Conservation (phyloP, 2,888 invertebrate species). For the Phragmatobia fuliginosa region DNA sequence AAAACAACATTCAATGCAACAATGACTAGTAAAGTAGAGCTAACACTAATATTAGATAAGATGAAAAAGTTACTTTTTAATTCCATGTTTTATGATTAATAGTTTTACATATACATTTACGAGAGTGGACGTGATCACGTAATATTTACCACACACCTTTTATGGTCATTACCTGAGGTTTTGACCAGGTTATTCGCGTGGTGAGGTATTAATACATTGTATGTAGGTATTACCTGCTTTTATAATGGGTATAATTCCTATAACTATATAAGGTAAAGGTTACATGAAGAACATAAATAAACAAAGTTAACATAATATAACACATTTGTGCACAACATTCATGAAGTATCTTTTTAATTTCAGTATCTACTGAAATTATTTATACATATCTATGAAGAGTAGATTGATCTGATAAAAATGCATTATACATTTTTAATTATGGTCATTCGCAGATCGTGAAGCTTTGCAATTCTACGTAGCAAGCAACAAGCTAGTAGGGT, state of each 20-base stretch:
- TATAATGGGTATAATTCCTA: not conserved
- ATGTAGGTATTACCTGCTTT: too few relatives aligned
- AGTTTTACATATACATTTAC: not conserved
- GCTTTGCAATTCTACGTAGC: too few relatives aligned
- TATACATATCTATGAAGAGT: too few relatives aligned
- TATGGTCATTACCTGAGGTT: not conserved
- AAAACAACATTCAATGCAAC: conserved; percentile 6
- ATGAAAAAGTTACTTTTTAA: not conserved
- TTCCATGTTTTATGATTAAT: not conserved
- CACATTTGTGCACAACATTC: not conserved
- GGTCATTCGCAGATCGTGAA: too few relatives aligned
- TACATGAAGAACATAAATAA: not conserved
- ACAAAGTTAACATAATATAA: not conserved
- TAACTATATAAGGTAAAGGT: not conserved
- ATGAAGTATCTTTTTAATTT: too few relatives aligned
- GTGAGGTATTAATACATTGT: too few relatives aligned
- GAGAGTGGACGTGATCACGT: not conserved
- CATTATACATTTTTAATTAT: too few relatives aligned
- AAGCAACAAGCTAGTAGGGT: too few relatives aligned
- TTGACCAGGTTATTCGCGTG: not conserved
- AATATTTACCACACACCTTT: not conserved
- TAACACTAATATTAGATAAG: not conserved
- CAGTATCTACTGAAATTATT: too few relatives aligned
- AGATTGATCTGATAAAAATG: too few relatives aligned
- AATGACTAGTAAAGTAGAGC: not conserved